These are phyloP conservation scores for Pollenia labialis DNA, from an alignment of 2,888 invertebrate species.

Conservation along the genomic window DNA sequence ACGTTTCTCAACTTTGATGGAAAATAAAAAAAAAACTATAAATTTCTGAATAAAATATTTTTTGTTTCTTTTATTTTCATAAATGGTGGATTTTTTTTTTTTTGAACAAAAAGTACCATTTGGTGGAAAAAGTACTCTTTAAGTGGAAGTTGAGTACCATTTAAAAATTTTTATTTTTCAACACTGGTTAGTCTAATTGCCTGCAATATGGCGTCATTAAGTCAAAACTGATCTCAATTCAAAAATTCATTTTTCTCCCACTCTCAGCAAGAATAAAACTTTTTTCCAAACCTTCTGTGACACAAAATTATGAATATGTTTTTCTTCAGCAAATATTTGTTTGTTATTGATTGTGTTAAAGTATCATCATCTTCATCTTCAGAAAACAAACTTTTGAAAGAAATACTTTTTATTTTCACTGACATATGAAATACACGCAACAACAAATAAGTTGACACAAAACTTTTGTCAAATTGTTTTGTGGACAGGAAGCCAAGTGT, in stretches of 20 bases:
- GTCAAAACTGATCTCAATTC: background rate
- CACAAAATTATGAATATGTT: conserved; percentile 11
- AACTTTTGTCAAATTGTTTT: conserved; percentile 56
- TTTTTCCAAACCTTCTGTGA: conserved; percentile 2
- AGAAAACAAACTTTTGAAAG: conserved; percentile 24
- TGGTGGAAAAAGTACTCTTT: too few species aligned
- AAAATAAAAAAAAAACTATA: too few species aligned
- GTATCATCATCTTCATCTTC: conserved; percentile 37
- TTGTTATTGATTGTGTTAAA: conserved; percentile 10
- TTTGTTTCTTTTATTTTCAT: too few species aligned
- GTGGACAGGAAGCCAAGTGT: conserved; percentile 50
- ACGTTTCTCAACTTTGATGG: too few species aligned
- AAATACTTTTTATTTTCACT: conserved; percentile 29
- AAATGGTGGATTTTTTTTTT: too few species aligned
- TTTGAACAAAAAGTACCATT: too few species aligned
- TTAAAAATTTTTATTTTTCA: too few species aligned
- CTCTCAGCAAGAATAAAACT: conserved; percentile 1
- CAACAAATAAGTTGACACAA: conserved; percentile 54
- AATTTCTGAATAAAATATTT: too few species aligned
- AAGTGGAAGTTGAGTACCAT: too few species aligned
- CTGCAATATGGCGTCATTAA: too few species aligned
- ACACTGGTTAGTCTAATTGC: too few species aligned
- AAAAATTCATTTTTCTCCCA: background rate
- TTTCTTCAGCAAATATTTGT: conserved; percentile 34
- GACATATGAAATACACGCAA: conserved; percentile 43